phyloP scores from a whole-genome alignment of 2,113 vertebrate genomes.

The Boleophthalmus pectinirostris region DNA sequence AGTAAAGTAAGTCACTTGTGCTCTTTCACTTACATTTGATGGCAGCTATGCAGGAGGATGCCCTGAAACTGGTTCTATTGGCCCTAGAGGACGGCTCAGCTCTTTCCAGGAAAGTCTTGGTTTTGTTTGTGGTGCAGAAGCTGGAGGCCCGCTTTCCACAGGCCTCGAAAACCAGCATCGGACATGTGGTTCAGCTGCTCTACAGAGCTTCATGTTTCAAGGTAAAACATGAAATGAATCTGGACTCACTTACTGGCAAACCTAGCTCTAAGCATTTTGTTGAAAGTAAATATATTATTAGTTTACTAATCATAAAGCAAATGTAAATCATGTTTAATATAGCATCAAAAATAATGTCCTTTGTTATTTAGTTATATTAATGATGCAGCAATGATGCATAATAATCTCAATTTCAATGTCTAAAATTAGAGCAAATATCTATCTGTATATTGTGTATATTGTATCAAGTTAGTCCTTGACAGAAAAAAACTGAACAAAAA shows the following conservation, averaged over 20 bases:
- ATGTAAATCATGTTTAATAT: not conserved
- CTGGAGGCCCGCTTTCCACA: constrained; percentile 96
- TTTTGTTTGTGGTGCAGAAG: constrained; percentile 97
- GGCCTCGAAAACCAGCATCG: constrained; percentile 98
- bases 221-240: constrained; percentile 57
- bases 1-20: not conserved
- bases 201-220: constrained; percentile 98
- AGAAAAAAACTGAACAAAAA: not conserved
- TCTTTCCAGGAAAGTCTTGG: constrained; percentile 95
- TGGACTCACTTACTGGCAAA: not conserved
- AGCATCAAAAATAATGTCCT: not conserved
- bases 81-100: constrained; percentile 97
- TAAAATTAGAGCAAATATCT: not conserved
- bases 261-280: not conserved
- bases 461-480: no score
- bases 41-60: constrained; percentile 96
- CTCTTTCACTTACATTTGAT: constrained; percentile 1
- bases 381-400: no score
- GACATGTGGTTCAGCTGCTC: constrained; percentile 96
- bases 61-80: constrained; percentile 91
- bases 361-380: no score
- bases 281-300: not conserved
- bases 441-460: not conserved
- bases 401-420: not conserved
- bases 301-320: not conserved